Evolutionary conservation across 1,140 invertebrate species (phyloP).

Genomic region (Akabosia matsudoensis): DNA sequence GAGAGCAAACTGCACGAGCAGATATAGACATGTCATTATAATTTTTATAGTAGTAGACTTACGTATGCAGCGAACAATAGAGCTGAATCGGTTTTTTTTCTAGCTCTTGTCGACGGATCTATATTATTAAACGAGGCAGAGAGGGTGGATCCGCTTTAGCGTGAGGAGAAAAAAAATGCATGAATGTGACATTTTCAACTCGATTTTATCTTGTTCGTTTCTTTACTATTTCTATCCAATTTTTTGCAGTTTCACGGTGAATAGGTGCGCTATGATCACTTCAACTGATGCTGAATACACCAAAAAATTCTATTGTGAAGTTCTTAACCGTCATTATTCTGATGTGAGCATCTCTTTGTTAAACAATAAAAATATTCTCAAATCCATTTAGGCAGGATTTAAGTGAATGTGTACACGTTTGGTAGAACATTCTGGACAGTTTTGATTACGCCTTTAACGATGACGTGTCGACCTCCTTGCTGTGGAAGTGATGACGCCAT

Average conservation of each 20-base stretch:
- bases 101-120: background rate
- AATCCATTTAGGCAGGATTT: too few relatives aligned
- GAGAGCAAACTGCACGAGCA: background rate
- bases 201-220: background rate
- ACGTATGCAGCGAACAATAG: background rate
- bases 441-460: too few relatives aligned
- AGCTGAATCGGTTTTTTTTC: background rate
- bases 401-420: too few relatives aligned
- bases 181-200: conserved; percentile 16
- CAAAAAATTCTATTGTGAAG: too few relatives aligned
- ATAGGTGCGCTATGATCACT: background rate
- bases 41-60: background rate
- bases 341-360: too few relatives aligned
- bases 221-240: background rate
- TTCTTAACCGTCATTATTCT: too few relatives aligned
- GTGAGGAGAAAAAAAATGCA: background rate
- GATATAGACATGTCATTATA: too few relatives aligned
- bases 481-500: too few relatives aligned
- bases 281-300: too few relatives aligned
- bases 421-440: too few relatives aligned
- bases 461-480: too few relatives aligned
- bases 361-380: too few relatives aligned
- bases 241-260: background rate
- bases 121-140: conserved; percentile 11
- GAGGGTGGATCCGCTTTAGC: conserved; percentile 10